These are phyloP conservation scores for Acanthoscelides obtectus DNA, from an alignment of 2,888 invertebrate genomes.

Conservation along the genomic window DNA sequence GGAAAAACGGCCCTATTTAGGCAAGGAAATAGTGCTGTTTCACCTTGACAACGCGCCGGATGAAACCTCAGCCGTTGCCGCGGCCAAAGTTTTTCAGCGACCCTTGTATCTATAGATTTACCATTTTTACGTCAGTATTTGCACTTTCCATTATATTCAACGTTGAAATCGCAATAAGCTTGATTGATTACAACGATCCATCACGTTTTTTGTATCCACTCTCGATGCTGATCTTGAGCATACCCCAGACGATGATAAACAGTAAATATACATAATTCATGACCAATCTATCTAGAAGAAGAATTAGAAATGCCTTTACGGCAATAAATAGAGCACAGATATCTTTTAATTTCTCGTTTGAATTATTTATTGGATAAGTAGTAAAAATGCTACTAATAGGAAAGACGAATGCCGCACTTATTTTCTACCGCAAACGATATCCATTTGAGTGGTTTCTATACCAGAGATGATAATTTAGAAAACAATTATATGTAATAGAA, in stretches of 20 bases:
- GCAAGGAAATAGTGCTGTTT: too few relatives aligned
- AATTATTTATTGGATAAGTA: neutral
- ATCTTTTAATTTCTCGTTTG: neutral
- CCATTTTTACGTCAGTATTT: neutral
- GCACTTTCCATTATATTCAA: neutral
- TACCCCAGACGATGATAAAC: neutral
- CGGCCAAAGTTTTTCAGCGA: too few relatives aligned
- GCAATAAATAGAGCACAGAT: neutral
- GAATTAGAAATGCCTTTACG: neutral
- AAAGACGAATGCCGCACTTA: slow-evolving; percentile 1
- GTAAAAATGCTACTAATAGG: slow-evolving; percentile 10
- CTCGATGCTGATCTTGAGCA: neutral
- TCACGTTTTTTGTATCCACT: neutral
- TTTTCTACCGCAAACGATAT: slow-evolving; percentile 8
- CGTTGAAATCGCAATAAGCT: neutral
- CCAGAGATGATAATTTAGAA: slow-evolving; percentile 2
- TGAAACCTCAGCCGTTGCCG: too few relatives aligned
- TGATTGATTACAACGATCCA: neutral
- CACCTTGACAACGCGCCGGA: too few relatives aligned
- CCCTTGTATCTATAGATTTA: neutral
- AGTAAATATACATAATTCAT: too few relatives aligned
- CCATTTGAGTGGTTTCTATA: neutral
- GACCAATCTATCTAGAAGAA: neutral
- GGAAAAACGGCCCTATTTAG: too few relatives aligned
- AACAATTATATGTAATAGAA: slow-evolving; percentile 1